phyloP scores from a whole-genome alignment of 2,113 vertebrate genomes.

The Tichodroma muraria region DNA sequence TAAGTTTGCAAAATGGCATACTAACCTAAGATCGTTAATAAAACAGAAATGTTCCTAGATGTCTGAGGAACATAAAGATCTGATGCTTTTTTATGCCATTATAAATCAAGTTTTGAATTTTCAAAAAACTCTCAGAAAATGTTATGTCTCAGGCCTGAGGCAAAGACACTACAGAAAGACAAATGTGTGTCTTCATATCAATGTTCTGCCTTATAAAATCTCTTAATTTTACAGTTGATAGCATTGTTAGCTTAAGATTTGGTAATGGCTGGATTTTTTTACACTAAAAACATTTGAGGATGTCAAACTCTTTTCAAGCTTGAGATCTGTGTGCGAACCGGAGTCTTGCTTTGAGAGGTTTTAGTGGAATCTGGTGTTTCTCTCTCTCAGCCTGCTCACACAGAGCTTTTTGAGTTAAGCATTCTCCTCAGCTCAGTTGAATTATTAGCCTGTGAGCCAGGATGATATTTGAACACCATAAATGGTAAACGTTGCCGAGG shows the following conservation, averaged over 20 bases:
- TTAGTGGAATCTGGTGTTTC: not conserved
- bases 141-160: not conserved
- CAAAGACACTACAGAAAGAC: not conserved
- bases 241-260: not conserved
- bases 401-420: slow-evolving; percentile 37
- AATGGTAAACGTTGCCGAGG: slow-evolving; percentile 71
- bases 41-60: not conserved
- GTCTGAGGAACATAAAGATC: not conserved
- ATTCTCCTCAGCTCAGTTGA: slow-evolving; percentile 36
- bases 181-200: not conserved
- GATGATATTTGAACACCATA: slow-evolving; percentile 73
- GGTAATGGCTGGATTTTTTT: not conserved
- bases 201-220: not conserved
- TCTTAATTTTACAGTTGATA: not conserved
- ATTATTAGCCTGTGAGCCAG: slow-evolving; percentile 47
- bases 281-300: not conserved
- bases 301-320: not conserved
- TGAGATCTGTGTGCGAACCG: not conserved
- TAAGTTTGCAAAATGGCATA: not conserved
- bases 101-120: not conserved
- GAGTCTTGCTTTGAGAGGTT: not conserved
- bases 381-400: not conserved
- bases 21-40: not conserved
- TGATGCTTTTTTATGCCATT: not conserved
- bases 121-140: not conserved